Base-by-base conservation (phyloP, 2,113 vertebrate genomes). In the Mionectes macconnelli region DNA sequence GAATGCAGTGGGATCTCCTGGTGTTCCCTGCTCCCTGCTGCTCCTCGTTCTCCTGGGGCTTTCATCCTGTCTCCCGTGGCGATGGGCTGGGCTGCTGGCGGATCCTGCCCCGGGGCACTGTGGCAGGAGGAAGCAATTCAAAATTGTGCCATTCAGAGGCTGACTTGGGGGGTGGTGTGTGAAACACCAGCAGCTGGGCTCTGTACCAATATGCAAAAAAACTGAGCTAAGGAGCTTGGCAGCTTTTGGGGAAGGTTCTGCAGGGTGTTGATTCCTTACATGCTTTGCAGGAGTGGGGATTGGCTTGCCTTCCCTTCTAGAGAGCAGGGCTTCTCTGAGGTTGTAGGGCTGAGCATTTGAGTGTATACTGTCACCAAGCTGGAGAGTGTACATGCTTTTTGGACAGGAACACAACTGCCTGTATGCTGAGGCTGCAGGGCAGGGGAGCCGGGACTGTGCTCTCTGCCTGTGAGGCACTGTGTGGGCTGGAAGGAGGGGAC, bases 401-500 rank as follows among this genome's bases (percentile, higher is more conserved):
- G 52, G 68, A 14, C 21, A 25, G 64, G 39, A 93, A 2, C 57
- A 37, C 68, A 73, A 1, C 17, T 3, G 2, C 35, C 42, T 1
- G 0, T 35, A 8, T 0, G 1, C 8, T 2, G 14, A 50, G 33
- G 30, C 30, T 72, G 44, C 40, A 37, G 76, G 40, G 13, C 17
- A 33, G 55, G 16, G 33, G n/a, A 66, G 77, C 50, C 53, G 37
- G 9, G 30, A 14, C 67, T 76, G 40, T 49, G 72, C 63, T 53
- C 39, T 77, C 75, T 14, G 16, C 15, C 18, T 7, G 1, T 31
- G 49, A 62, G 7, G 78, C 9, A 39, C 33, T 0, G 1, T 52
- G 33, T 60, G 57, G 40, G 44, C 64, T 1, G 1, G 44, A 40
- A 59, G 62, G 30, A 72, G 27, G 47, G 19, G n/a, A 28, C 1